These are phyloP conservation scores for Scyliorhinus canicula DNA, from an alignment of 2,797 vertebrate genomes.

Conservation along the genomic window DNA sequence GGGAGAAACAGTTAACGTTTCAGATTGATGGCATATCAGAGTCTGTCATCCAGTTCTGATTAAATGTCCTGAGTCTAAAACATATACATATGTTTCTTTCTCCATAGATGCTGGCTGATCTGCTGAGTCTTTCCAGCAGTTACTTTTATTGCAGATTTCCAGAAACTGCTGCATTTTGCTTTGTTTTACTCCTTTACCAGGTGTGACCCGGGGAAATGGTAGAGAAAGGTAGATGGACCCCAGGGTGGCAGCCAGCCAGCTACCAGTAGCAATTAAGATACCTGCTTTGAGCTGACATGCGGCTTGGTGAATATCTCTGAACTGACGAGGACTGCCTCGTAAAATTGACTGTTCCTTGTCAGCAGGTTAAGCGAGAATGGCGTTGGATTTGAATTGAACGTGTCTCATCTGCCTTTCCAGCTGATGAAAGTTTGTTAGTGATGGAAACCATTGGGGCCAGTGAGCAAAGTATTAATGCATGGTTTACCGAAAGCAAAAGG, in stretches of 20 bases:
- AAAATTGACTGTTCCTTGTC: not conserved
- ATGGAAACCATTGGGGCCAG: not conserved
- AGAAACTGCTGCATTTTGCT: not conserved
- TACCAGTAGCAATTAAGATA: not conserved
- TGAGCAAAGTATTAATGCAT: not conserved
- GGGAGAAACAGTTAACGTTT: not conserved
- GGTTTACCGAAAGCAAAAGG: not conserved
- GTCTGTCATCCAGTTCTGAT: not conserved
- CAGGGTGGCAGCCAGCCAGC: too few relatives aligned
- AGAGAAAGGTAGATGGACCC: not conserved
- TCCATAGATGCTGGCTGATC: not conserved
- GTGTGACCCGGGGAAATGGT: not conserved
- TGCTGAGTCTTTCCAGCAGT: not conserved
- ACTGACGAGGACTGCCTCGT: not conserved
- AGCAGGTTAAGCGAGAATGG: not conserved
- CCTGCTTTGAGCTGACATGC: not conserved
- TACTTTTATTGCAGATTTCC: not conserved
- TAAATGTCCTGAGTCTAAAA: not conserved
- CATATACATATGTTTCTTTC: not conserved
- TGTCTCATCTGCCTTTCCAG: too few relatives aligned
- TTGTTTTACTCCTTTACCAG: not conserved
- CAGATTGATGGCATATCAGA: not conserved
- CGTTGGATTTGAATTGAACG: too few relatives aligned
- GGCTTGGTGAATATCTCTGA: not conserved
- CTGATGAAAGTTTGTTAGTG: not conserved